These are phyloP conservation scores for Leontocebus nigricollis DNA, from an alignment of 2,797 vertebrate genomes.

Conservation along the genomic window DNA sequence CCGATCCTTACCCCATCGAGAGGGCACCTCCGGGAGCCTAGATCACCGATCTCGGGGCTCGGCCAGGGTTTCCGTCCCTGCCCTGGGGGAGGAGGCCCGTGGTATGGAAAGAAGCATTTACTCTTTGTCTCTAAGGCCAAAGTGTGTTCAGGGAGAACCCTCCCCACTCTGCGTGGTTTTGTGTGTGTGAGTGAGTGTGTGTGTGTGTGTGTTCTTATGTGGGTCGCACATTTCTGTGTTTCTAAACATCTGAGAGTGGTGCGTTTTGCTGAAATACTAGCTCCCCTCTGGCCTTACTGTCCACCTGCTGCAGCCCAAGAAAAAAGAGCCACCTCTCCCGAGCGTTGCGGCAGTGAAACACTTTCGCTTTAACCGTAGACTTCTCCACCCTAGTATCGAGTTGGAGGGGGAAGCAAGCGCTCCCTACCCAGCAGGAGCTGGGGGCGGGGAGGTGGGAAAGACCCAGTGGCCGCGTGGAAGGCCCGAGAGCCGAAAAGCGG, in stretches of 20 bases:
- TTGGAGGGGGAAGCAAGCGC: neutral
- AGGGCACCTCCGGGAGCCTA: neutral
- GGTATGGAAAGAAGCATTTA: too few species aligned
- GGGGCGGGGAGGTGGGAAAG: neutral
- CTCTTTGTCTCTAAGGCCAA: neutral
- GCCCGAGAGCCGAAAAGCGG: slow-evolving; percentile 66
- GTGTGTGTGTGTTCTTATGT: neutral
- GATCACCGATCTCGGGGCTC: accelerated
- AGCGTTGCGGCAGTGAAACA: neutral
- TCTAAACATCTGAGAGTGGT: neutral
- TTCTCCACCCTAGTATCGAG: too few species aligned
- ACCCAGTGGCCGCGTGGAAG: slow-evolving; percentile 22
- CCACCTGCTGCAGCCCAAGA: neutral
- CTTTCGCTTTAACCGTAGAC: neutral
- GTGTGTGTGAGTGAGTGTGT: neutral
- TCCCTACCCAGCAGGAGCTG: neutral
- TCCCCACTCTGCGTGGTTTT: too few species aligned
- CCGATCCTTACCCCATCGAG: accelerated
- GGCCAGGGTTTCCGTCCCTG: accelerated
- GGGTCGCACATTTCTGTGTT: too few species aligned
- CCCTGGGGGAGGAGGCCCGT: neutral
- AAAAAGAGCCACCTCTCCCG: neutral
- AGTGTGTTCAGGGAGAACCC: neutral
- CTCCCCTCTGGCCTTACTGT: neutral
- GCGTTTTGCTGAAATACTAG: neutral